Conservation (phyloP, 1,140 invertebrate genomes). For the Pachypeltis micranthus region DNA sequence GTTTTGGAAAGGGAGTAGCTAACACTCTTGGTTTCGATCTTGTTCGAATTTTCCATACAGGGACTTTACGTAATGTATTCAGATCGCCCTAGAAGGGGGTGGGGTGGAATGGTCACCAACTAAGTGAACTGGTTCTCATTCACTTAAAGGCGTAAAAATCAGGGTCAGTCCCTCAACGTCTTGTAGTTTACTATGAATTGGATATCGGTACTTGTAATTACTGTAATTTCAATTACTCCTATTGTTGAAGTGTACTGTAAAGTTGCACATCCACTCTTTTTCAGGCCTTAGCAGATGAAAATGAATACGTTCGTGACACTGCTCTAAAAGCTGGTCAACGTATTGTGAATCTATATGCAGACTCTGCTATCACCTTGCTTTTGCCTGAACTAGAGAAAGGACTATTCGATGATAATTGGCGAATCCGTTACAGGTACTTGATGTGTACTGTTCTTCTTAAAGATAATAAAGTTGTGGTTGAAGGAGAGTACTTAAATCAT, state of each 20-base stretch:
- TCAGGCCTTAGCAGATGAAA: slow-evolving; percentile 91
- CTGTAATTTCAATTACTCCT: no score
- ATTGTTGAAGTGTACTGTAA: neutral
- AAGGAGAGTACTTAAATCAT: slow-evolving; percentile 2
- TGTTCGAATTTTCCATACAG: no score
- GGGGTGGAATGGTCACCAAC: no score
- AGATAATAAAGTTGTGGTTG: neutral
- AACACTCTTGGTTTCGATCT: no score
- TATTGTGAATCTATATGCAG: slow-evolving; percentile 92
- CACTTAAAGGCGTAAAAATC: no score
- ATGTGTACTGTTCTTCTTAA: neutral
- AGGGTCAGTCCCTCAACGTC: no score
- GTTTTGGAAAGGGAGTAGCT: no score
- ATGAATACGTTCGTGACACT: slow-evolving; percentile 96
- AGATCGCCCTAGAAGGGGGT: no score
- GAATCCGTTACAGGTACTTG: slow-evolving; percentile 70
- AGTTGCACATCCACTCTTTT: slow-evolving; percentile 14
- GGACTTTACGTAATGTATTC: no score
- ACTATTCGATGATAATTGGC: slow-evolving; percentile 95
- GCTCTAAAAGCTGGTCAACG: slow-evolving; percentile 91
- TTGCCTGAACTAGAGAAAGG: slow-evolving; percentile 89
- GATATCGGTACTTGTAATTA: no score
- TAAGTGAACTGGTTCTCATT: no score
- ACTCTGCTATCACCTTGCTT: slow-evolving; percentile 85
- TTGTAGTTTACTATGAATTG: no score